phyloP scores from a whole-genome alignment of 2,797 vertebrate genomes.

The Pseudomugil tenellus region DNA sequence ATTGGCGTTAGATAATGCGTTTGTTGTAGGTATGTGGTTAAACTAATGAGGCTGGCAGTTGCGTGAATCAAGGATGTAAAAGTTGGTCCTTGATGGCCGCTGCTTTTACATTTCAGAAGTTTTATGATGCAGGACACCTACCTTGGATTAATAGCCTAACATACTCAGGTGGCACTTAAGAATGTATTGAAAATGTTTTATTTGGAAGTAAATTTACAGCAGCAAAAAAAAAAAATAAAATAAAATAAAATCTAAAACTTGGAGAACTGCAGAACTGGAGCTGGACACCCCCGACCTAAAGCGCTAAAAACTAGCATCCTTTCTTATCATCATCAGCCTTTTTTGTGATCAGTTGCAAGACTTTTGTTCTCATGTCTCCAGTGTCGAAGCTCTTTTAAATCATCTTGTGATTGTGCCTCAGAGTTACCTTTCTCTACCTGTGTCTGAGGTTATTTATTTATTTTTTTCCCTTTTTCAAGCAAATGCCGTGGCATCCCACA shows the following conservation, averaged over 20 bases:
- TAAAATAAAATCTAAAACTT: neutral
- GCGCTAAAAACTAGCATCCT: conserved; percentile 18
- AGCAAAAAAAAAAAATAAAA: no score
- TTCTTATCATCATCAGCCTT: conserved; percentile 44
- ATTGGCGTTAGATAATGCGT: no score
- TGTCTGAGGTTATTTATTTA: conserved; percentile 23
- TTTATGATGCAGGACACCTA: neutral
- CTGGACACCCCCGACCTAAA: neutral
- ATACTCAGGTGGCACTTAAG: neutral
- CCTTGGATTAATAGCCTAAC: neutral
- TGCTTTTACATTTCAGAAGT: neutral
- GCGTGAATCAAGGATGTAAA: no score
- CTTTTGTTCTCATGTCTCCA: conserved; percentile 40
- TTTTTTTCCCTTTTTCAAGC: conserved; percentile 45
- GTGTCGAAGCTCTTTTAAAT: conserved; percentile 54
- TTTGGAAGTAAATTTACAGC: no score
- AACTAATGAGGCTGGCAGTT: neutral
- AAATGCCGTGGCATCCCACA: conserved; percentile 76
- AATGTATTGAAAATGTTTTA: no score
- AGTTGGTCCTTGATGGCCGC: no score
- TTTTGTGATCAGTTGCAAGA: conserved; percentile 47
- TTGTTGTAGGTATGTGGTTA: neutral
- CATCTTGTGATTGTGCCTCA: conserved; percentile 57
- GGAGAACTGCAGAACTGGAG: neutral
- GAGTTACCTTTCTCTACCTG: conserved; percentile 56